phyloP scores from a whole-genome alignment of 2,113 vertebrate genomes.

The Egretta garzetta region DNA sequence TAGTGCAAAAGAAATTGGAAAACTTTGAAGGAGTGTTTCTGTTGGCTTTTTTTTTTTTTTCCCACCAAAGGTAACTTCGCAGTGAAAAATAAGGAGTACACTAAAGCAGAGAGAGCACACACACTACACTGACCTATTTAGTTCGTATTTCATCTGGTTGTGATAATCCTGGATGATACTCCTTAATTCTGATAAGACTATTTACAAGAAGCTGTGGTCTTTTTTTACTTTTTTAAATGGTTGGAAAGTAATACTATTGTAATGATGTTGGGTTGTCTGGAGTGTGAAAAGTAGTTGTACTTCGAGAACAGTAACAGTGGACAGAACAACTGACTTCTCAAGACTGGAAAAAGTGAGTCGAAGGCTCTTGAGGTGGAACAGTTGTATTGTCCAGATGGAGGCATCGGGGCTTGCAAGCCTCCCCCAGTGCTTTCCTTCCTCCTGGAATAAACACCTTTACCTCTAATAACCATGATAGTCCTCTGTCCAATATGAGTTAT shows the following conservation, averaged over 20 bases:
- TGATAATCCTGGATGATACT: conserved; percentile 27
- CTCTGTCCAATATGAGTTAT: background rate
- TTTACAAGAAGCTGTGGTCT: background rate
- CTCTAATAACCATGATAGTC: background rate
- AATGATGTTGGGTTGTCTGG: background rate
- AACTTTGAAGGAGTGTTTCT: background rate
- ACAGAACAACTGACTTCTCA: background rate
- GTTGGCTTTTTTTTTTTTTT: background rate
- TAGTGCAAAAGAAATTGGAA: background rate
- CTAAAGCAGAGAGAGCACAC: background rate
- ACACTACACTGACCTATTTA: background rate
- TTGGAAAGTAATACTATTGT: background rate
- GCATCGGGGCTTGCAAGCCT: background rate
- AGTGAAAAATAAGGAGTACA: background rate
- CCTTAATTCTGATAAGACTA: background rate
- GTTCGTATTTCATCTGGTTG: background rate
- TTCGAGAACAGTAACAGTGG: background rate
- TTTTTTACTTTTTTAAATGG: background rate
- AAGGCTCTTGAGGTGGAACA: background rate
- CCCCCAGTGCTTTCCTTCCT: background rate
- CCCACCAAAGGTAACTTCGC: background rate
- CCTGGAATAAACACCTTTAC: background rate
- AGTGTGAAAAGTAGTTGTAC: background rate
- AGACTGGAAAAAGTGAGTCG: background rate
- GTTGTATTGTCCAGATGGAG: background rate